These are phyloP conservation scores for Platerodrilus igneus DNA, from an alignment of 2,888 invertebrate species.

Conservation along the genomic window DNA sequence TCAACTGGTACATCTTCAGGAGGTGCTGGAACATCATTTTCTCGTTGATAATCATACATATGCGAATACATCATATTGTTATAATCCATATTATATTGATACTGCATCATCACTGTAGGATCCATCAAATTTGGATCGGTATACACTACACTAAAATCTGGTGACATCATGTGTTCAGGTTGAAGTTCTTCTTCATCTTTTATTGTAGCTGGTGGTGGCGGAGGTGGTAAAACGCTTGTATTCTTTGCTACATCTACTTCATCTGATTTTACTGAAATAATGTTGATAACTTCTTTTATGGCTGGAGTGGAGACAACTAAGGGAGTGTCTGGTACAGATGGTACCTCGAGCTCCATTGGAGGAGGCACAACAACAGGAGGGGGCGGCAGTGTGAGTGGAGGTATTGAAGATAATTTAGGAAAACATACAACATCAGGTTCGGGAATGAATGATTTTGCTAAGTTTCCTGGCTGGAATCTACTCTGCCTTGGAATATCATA, in stretches of 20 bases:
- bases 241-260: conserved; percentile 24
- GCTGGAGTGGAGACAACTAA: conserved; percentile 38
- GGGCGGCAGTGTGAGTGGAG: conserved; percentile 37
- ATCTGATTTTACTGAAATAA: conserved; percentile 25
- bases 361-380: conserved; percentile 32
- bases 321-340: conserved; percentile 28
- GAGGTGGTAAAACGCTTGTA: conserved; percentile 23
- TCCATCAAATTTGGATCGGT: conserved; percentile 29
- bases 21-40: conserved; percentile 17
- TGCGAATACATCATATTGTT: conserved; percentile 37
- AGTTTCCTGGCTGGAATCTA: conserved; percentile 44
- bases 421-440: conserved; percentile 47
- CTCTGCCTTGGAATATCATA: conserved; percentile 44
- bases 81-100: conserved; percentile 36
- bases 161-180: conserved; percentile 65
- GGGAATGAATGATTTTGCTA: conserved; percentile 45
- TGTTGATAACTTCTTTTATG: no score
- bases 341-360: conserved; percentile 36
- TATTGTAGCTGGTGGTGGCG: conserved; percentile 19
- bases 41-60: conserved; percentile 36
- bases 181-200: conserved; percentile 55
- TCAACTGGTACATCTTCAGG: conserved; percentile 34
- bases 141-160: conserved; percentile 43
- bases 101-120: conserved; percentile 34
- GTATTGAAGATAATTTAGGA: conserved; percentile 44